Evolutionary conservation across 2,113 vertebrate genomes (phyloP), one percentile per base, ranked within the genome.

Genomic region (Cranoglanis bouderius): DNA sequence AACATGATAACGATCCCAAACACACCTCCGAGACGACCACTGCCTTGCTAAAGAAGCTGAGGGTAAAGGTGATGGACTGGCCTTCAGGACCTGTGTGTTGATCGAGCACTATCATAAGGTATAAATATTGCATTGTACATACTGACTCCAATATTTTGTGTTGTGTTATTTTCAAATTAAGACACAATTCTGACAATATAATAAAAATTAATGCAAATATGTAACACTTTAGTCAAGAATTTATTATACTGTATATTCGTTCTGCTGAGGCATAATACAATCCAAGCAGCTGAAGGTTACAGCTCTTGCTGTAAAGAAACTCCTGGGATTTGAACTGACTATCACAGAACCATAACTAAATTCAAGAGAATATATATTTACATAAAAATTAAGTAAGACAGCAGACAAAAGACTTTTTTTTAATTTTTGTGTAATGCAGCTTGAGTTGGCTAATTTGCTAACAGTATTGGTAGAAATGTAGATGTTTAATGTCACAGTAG

Each of bases 401-500:
- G 40, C n/a, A 14, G 10, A 18, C 63, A 78, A 91, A 91, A 77
- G 75, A 53, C n/a, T n/a, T n/a, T n/a, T n/a, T n/a, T n/a, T 19
- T 87, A 16, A 87, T 49, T 12, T 35, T 29, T 61, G 10, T 61
- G 35, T 29, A 61, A 43, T 61, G 4, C 55, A 59, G 57, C 21
- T 21, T 16, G 35, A 83, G 21, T 61, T 83, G 35, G 65, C 49
- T 38, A 72, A 85, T 85, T 72, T 67, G 84, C 49, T 85, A 65
- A 65, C 65, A 40, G 86, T 26, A 87, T 38, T 65, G 82, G 67
- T 81, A 70, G 35, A 86, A 87, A 53, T 86, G 82, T 90, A 91
- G 89, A 72, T 84, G 93, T 90, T 77, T 89, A 78, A 55, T 89
- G 88, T 89, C 86, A 87, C 84, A 88, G 90, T 89, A 81, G 91